A percentile compares a stretch with the other conserved stretches of the same genome.
Conservation (phyloP, 2,888 invertebrate genomes). For the Galeopsomyia nigrocyanea region DNA sequence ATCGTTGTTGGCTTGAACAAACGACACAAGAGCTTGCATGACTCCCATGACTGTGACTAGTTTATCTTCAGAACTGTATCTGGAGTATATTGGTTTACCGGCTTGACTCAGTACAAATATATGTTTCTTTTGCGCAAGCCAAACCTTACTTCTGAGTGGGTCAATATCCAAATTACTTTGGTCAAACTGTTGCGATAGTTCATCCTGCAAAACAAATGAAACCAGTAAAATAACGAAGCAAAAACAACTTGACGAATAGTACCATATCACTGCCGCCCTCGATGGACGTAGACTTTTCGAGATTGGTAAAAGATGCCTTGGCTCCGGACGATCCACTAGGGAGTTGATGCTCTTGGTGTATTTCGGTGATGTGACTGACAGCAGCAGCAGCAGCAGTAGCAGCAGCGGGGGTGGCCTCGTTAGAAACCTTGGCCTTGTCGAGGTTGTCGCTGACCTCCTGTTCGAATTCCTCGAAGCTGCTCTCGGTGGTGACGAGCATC, state of each 20-base stretch:
- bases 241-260: not conserved
- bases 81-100: conserved; percentile 96
- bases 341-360: conserved; percentile 11
- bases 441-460: conserved; percentile 75
- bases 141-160: conserved; percentile 78
- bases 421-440: conserved; percentile 71
- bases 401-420: conserved; percentile 72
- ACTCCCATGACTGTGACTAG: conserved; percentile 95
- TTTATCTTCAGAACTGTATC: conserved; percentile 86
- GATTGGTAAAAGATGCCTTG: conserved; percentile 59
- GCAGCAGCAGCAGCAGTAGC: too few species aligned
- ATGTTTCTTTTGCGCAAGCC: conserved; percentile 89
- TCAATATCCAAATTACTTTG: conserved; percentile 71
- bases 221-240: not conserved
- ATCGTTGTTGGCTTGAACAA: conserved; percentile 88
- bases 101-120: conserved; percentile 95
- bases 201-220: conserved; percentile 56
- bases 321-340: conserved; percentile 60
- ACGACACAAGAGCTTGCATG: conserved; percentile 93
- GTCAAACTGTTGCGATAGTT: conserved; percentile 61
- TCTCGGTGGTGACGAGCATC: conserved; percentile 78
- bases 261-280: conserved; percentile 41
- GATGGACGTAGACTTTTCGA: conserved; percentile 26
- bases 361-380: conserved; percentile 16
- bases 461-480: conserved; percentile 78